Base-by-base conservation (phyloP, 2,113 vertebrate genomes). In the rabbit (Oryctolagus cuniculus) region DNA sequence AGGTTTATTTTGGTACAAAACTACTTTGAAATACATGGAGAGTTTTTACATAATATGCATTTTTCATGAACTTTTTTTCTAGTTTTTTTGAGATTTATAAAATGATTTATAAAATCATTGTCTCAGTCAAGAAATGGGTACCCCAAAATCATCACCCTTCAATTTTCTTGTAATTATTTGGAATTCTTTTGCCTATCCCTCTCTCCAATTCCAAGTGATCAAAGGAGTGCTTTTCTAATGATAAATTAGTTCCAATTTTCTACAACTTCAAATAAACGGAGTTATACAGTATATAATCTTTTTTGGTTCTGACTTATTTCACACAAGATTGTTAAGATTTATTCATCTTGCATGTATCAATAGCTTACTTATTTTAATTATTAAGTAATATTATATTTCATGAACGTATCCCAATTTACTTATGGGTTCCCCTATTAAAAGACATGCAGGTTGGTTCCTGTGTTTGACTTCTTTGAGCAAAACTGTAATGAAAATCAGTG, bases 101-200 rank as follows among this genome's bases (percentile, higher is more conserved):
- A 44, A 44, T 44, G 44, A 44, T 44, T 44, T 44, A 44, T 63
- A 22, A 88, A 79, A 34, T 10, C 1, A 82, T 72, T 27, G 78
- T 82, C 27, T 86, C 27, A 95, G 81, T 31, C 4, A 63, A 87
- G 34, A 61, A 90, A 66, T 58, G 10, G 94, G 38, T 24, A 79
- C 2, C 16, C 38, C 61, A 9, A 75, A 87, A n/a, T 69, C 27
- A 44, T 73, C 3, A 80, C 13, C 17, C 21, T 22, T 17, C 75
- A 73, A 3, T 34, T 83, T 66, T 2, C n/a, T 25, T 22, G 5
- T 16, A n/a, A 51, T 70, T 53, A 78, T 51, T 61, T 92, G 16
- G 29, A 77, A 78, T 73, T 86, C 19, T 79, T 92, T 78, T 51
- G 31, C 81, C 22, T 21, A 69, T 1, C 36, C 49, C 22, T 72